Percentiles rank a stretch among this genome's conserved stretches.
Conservation (phyloP, 1,140 invertebrate genomes). For the Rhagoletis pomonella region DNA sequence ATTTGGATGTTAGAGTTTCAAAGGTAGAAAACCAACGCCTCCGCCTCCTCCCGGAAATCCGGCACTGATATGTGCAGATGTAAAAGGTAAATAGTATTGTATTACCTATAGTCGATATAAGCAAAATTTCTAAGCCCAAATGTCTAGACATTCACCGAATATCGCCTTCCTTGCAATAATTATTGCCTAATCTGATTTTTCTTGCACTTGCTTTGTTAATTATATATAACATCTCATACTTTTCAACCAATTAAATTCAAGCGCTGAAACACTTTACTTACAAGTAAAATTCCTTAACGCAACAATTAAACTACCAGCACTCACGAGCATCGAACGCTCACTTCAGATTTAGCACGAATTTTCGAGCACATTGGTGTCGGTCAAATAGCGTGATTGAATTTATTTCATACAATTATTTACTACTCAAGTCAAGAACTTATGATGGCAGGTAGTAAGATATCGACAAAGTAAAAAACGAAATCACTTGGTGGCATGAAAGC, state of each 20-base stretch:
- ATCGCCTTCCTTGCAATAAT: background rate
- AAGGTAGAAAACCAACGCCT: too few relatives aligned
- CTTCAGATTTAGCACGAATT: background rate
- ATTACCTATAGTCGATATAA: too few relatives aligned
- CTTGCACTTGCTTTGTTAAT: background rate
- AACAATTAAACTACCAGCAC: slow-evolving; percentile 26
- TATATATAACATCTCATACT: background rate
- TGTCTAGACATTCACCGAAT: background rate
- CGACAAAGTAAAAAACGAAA: background rate
- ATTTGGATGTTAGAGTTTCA: too few relatives aligned
- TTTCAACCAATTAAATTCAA: slow-evolving; percentile 8
- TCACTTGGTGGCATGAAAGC: background rate
- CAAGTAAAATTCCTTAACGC: background rate
- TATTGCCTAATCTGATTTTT: background rate
- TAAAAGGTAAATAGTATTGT: too few relatives aligned
- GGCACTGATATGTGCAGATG: too few relatives aligned
- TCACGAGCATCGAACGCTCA: background rate
- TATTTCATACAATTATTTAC: background rate
- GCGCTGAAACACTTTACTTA: background rate
- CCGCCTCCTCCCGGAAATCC: too few relatives aligned
- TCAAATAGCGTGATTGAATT: slow-evolving; percentile 40
- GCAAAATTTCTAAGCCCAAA: background rate
- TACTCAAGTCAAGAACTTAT: background rate
- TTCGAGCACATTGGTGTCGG: background rate
- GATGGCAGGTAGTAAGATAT: background rate